Base-by-base conservation (phyloP, 2,113 vertebrate species). In the Rutilus rutilus region DNA sequence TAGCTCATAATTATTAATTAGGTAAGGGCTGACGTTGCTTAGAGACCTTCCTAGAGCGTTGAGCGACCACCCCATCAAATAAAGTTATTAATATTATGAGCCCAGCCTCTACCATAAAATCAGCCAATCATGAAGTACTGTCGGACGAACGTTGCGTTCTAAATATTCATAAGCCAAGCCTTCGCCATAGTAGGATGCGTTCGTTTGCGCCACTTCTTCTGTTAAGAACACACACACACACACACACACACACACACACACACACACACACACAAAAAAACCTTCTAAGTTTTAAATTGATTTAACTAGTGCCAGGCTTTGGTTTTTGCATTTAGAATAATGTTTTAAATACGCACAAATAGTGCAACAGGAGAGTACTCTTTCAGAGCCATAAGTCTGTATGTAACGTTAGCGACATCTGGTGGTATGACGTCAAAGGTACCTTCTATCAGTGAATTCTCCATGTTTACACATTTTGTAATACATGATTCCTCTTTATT, bases 1-100 rank as follows among this genome's bases (percentile, higher is more conserved):
- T 14, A 42, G 67, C 65, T 83, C 50, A 73, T 73, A 4, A 83
- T 73, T 83, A 83, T 73, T 83, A 57, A 83, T 59, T 10, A 52
- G n/a, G 17, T 25, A 36, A 52, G 33, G 1, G 45, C 14, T 50
- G 45, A 71, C 80, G 80, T n/a, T n/a, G n/a, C n/a, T 45, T 45
- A 1, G 17, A 60, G 21, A 42, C 21, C 78, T 60, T 59, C 57
- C 47, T 21, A 27, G 42, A 76, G 65, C 33, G 25, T 11, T 27
- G 42, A 76, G 17, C n/a, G 71, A 74, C 21, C 71, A 47, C 71
- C 27, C 8, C 27, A 42, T 21, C 8, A 15, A 23, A 52, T 23
- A 23, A 36, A 6, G 21, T 39, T 8, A 60, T 78, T 60, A 59
- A 8, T 78, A 78, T 60, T 78, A 60, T 78, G 2, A 59, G 19